Evolutionary conservation across 2,797 vertebrate genomes (phyloP).

Genomic region (Dendrocincla tyrannina): DNA sequence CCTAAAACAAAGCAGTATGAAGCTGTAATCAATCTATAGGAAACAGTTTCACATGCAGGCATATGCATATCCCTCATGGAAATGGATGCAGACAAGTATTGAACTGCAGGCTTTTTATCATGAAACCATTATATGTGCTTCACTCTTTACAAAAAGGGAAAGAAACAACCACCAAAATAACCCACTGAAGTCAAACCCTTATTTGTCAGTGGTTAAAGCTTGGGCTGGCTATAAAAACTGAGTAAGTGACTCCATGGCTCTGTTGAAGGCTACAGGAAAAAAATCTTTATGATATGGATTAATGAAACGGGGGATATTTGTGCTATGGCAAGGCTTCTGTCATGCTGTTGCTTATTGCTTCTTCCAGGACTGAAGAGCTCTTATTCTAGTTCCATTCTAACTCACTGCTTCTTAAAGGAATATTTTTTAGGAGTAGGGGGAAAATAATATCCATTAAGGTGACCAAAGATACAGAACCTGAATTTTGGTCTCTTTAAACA

Average conservation of each 20-base stretch:
- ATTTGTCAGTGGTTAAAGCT: neutral
- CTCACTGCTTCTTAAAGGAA: neutral
- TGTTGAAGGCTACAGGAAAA: neutral
- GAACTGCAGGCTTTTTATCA: neutral
- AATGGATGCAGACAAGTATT: neutral
- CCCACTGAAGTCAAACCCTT: neutral
- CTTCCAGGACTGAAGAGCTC: neutral
- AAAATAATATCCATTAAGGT: neutral
- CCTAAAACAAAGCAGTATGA: neutral
- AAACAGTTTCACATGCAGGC: neutral
- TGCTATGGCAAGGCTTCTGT: neutral
- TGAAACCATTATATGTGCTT: neutral
- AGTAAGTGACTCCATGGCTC: neutral
- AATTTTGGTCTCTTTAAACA: neutral
- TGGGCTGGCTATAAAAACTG: neutral
- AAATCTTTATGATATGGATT: neutral
- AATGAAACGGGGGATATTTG: neutral
- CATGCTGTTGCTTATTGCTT: neutral
- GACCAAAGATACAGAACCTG: neutral
- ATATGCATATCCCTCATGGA: neutral
- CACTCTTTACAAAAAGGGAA: neutral
- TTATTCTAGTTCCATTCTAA: neutral
- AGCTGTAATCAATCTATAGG: neutral
- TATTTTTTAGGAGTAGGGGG: accelerated
- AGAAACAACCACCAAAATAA: accelerated